Conservation (phyloP, 1,140 invertebrate genomes). For the Ceratosolen fusciceps region DNA sequence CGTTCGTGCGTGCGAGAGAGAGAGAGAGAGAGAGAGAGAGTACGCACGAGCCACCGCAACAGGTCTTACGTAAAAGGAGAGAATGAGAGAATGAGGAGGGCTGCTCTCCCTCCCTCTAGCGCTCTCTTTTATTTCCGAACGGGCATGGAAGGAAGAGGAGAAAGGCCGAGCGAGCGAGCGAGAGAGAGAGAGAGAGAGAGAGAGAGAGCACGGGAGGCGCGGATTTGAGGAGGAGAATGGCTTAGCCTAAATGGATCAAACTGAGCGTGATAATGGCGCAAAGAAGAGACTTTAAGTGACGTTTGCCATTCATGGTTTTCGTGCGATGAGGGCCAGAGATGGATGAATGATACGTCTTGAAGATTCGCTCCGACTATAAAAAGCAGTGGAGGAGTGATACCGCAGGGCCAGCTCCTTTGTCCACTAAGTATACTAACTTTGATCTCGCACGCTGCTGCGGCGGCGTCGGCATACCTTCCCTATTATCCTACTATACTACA, state of each 20-base stretch:
- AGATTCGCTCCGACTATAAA: conserved; percentile 8
- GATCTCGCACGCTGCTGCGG: conserved; percentile 21
- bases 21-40: too few species aligned
- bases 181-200: background rate
- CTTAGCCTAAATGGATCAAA: conserved; percentile 45
- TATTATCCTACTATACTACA: background rate
- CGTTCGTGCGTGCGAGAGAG: too few species aligned
- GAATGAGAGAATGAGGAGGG: conserved; percentile 5
- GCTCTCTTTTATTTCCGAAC: conserved; percentile 14
- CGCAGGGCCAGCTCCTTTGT: background rate
- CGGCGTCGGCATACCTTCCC: background rate
- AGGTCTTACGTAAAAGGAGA: conserved; percentile 44
- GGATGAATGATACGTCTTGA: background rate
- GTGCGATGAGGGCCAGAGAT: background rate
- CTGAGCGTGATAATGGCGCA: conserved; percentile 46
- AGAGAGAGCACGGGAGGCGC: conserved; percentile 20
- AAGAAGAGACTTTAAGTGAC: conserved; percentile 42
- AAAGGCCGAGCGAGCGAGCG: background rate
- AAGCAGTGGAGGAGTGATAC: conserved; percentile 21
- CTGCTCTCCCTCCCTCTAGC: background rate
- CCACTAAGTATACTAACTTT: conserved; percentile 1
- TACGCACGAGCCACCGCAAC: conserved; percentile 45
- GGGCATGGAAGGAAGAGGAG: conserved; percentile 5
- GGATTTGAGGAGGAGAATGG: conserved; percentile 20
- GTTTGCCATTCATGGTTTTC: conserved; percentile 32